phyloP scores from a whole-genome alignment of 2,888 invertebrate genomes.

The Podabrus alpinus region DNA sequence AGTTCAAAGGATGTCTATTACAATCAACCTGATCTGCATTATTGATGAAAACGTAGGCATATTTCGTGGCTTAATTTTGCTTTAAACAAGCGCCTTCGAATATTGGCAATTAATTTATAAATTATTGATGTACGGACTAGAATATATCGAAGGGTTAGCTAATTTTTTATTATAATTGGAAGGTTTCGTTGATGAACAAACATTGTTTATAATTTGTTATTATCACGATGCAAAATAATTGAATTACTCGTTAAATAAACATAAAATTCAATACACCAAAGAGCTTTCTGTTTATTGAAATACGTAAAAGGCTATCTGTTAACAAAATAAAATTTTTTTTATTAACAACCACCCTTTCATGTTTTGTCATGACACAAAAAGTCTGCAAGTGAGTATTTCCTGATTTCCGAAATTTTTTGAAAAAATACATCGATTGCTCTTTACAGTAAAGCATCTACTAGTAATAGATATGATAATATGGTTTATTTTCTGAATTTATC shows the following conservation, averaged over 20 bases:
- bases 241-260: neutral
- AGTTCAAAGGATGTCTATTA: constrained; percentile 21
- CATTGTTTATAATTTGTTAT: neutral
- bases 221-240: neutral
- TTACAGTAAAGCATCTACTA: no score
- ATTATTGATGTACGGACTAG: neutral
- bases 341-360: no score
- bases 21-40: constrained; percentile 19
- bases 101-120: neutral
- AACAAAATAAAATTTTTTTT: no score
- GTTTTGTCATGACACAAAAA: no score
- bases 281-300: neutral
- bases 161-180: neutral
- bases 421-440: no score
- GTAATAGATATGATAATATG: no score
- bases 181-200: neutral
- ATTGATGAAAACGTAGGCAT: constrained; percentile 8
- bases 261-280: neutral
- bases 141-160: neutral
- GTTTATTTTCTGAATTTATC: no score
- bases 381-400: no score
- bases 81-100: neutral
- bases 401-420: no score
- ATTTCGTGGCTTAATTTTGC: neutral
- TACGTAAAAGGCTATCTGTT: no score